These are phyloP conservation scores for Hippocampus mohnikei DNA, from an alignment of 2,113 vertebrate species.

Conservation along the genomic window DNA sequence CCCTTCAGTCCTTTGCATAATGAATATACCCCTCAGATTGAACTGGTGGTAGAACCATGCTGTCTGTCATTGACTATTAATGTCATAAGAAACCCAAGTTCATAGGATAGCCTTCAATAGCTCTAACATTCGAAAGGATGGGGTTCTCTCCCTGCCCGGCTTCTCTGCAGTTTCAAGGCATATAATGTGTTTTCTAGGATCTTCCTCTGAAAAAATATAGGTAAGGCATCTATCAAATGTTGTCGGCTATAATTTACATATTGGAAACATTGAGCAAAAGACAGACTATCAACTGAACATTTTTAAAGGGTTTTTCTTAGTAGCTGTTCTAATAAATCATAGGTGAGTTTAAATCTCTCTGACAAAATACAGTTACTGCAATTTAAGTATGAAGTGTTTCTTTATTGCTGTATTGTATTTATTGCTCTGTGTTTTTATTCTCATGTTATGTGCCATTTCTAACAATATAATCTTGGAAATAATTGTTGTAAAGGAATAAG, in stretches of 20 bases:
- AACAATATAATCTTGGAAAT: no score
- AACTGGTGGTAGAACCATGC: constrained; percentile 26
- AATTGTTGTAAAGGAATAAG: background rate
- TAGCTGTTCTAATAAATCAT: background rate
- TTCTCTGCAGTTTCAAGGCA: constrained; percentile 9
- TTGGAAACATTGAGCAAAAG: background rate
- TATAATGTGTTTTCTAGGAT: background rate
- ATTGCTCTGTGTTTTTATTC: no score
- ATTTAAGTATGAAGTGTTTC: background rate
- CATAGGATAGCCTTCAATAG: constrained; percentile 34
- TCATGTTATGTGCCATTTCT: no score
- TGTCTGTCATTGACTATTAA: constrained; percentile 45
- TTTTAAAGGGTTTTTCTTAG: constrained; percentile 4
- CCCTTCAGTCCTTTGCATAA: constrained; percentile 23
- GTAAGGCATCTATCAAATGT: background rate
- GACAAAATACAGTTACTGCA: background rate
- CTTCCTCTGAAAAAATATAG: background rate
- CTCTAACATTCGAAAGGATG: background rate
- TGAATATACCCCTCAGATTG: constrained; percentile 12
- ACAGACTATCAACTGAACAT: background rate
- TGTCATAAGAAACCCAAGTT: constrained; percentile 21
- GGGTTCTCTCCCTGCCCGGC: constrained; percentile 1
- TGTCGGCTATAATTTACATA: background rate
- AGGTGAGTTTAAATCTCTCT: constrained; percentile 22
- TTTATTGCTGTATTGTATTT: no score